Evolutionary conservation across 2,797 vertebrate species (phyloP).

Genomic region (Uromys caudimaculatus): DNA sequence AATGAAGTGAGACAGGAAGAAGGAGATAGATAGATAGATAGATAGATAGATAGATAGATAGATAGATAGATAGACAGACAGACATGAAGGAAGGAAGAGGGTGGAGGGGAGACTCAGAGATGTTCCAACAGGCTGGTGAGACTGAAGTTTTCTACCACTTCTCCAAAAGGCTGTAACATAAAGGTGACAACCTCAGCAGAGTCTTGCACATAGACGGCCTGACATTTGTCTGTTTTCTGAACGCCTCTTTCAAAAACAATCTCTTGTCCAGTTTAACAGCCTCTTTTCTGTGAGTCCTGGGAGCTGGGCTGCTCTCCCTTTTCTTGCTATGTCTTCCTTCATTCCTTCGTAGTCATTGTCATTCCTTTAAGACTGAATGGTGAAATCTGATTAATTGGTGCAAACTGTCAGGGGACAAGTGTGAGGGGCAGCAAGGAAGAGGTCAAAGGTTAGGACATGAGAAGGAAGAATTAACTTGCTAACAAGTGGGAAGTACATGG

Average conservation of each 20-base stretch:
- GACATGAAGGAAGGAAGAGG: rapidly evolving
- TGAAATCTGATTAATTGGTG: conserved; percentile 15
- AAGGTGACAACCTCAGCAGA: not conserved
- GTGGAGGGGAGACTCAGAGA: not conserved
- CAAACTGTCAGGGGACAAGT: not conserved
- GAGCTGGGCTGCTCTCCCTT: not conserved
- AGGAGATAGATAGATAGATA: not conserved
- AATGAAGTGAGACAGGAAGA: not conserved
- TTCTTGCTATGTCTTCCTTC: conserved; percentile 20
- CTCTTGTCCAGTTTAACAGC: not conserved
- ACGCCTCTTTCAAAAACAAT: conserved; percentile 33
- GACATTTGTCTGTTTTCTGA: not conserved
- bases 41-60: not conserved
- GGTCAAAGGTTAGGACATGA: not conserved
- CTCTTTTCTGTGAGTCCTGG: conserved; percentile 26
- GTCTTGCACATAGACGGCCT: not conserved
- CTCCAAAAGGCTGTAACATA: conserved; percentile 11
- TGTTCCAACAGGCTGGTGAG: not conserved
- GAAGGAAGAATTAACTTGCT: not conserved
- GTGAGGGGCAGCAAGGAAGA: not conserved
- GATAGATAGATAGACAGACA: too few species aligned
- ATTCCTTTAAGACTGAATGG: not conserved
- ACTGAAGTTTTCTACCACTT: conserved; percentile 17
- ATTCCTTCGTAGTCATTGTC: conserved; percentile 37
- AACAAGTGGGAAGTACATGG: not conserved